Evolutionary conservation across 2,888 invertebrate species (phyloP), one percentile per base, ranked within the genome.

Genomic region (Dolichomitus sp.): DNA sequence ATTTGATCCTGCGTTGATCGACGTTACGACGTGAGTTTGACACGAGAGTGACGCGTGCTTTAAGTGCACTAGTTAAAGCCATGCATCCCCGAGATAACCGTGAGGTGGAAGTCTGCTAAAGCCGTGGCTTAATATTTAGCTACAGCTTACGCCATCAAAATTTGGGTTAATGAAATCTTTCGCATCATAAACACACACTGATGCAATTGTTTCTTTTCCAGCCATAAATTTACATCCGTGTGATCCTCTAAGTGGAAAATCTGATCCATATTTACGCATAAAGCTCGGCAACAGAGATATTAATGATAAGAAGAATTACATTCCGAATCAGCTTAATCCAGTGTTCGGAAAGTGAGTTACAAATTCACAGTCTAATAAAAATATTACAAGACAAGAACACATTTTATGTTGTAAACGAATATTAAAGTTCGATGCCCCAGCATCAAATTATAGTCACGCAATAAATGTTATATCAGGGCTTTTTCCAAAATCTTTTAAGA

Each of bases 251-350:
- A 95, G 94, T 83, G 96, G 96, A 7, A 95, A 96, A 92, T 96
- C 97, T 0, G 97, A 98, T 93, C 97, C 98, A 0, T 98, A 97
- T 90, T 94, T 98, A 0, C 94, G 95, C 14, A 92, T 98, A 7
- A 95, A 94, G 74, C 95, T 98, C 59, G 97, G 97, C 0, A 95
- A 95, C 65, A 96, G 95, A 78, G 94, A 94, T 1, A 93, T 96
- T 52, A 95, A 95, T 52, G 97, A 98, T 92, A 95, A 96, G 69
- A 96, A 96, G 17, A 95, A 96, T 87, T 96, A 96, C 91, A 94
- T 97, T 48, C 94, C 96, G 1, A 97, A 97, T 91, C 96, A 97
- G 87, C 93, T 96, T 19, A 97, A 97, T 94, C 98, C 98, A 0
- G 94, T 97, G 27, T 98, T 98, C 94, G 98, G 98, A 72, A 96